A percentile compares a stretch with the other conserved stretches of the same genome.
Evolutionary conservation across 1,140 invertebrate genomes (phyloP).

Genomic region (Caerostris darwini): DNA sequence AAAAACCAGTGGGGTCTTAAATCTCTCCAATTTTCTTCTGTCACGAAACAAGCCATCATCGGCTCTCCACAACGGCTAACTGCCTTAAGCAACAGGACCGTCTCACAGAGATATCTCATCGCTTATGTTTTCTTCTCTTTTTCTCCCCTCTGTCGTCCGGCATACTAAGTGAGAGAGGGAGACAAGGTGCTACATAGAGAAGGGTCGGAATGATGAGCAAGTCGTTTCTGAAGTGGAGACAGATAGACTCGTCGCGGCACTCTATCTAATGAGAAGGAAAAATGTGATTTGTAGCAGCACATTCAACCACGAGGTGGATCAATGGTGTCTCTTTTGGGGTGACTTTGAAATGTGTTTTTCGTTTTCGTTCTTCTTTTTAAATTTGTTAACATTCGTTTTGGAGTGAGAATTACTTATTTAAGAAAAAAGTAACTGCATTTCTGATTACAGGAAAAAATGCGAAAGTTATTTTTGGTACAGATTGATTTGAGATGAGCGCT

Average conservation of each 20-base stretch:
- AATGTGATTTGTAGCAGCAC: too few species aligned
- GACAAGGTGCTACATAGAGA: not conserved
- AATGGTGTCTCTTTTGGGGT: too few species aligned
- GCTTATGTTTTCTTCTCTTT: not conserved
- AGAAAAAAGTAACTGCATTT: too few species aligned
- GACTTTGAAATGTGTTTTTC: too few species aligned
- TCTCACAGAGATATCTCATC: constrained; percentile 4
- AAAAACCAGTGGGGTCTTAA: not conserved
- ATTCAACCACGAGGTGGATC: too few species aligned
- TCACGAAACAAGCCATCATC: constrained; percentile 13
- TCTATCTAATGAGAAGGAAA: too few species aligned
- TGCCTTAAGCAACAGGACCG: constrained; percentile 11
- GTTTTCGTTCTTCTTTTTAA: too few species aligned
- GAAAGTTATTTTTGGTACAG: too few species aligned
- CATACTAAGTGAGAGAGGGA: not conserved
- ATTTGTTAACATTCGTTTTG: too few species aligned
- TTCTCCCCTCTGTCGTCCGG: not conserved
- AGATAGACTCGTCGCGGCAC: not conserved
- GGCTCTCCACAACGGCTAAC: not conserved
- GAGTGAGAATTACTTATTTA: too few species aligned
- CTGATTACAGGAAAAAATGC: too few species aligned
- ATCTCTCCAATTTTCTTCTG: constrained; percentile 1
- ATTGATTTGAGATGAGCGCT: too few species aligned
- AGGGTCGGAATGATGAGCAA: not conserved
- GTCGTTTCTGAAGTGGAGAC: not conserved